Base-by-base conservation (phyloP, 2,888 invertebrate genomes). In the Hypomecis atomaria region DNA sequence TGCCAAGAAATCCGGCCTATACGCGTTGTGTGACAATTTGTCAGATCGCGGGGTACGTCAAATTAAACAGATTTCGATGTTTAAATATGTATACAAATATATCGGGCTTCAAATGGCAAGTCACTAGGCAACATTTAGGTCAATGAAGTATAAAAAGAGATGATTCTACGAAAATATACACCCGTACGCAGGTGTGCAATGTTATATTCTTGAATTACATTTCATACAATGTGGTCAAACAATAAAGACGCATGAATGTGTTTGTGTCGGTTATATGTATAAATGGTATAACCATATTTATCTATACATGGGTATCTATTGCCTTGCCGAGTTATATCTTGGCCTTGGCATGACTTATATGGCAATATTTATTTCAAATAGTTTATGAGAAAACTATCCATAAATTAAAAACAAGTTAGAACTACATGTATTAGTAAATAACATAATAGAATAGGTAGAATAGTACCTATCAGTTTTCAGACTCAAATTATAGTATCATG, bases 221-320 rank as follows among this genome's bases (percentile, higher is more conserved):
- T 40, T 56, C 47, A n/a, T 65, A 11, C 76, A 76, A 75, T 82
- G 83, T 85, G 80, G 81, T 77, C 83, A 83, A 78, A 77, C 76
- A 75, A 74, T 75, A 71, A 71, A 75, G 76, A 77, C 83, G 88
- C 89, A 89, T 90, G 90, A 83, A 80, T 89, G 87, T 88, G 71
- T 79, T 79, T 87, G 85, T 89, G 85, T 84, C 82, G 86, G 83
- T 83, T 81, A 84, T 49, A 66, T 59, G 47, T 77, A 77, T 80
- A 77, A 78, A 37, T 45, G 58, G 13, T 77, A 77, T 80, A 77
- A 78, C 78, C 78, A 75, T 81, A 78, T 82, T 69, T 82, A 79
- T 81, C 68, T 69, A 42, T 65, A 76, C 66, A 62, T 78, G 78
- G 76, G 73, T 76, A 65, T 67, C 43, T 54, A 37, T 0, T 36